These are phyloP conservation scores for Forbesichthys agassizii DNA, from an alignment of 2,113 vertebrate species.

Conservation along the genomic window DNA sequence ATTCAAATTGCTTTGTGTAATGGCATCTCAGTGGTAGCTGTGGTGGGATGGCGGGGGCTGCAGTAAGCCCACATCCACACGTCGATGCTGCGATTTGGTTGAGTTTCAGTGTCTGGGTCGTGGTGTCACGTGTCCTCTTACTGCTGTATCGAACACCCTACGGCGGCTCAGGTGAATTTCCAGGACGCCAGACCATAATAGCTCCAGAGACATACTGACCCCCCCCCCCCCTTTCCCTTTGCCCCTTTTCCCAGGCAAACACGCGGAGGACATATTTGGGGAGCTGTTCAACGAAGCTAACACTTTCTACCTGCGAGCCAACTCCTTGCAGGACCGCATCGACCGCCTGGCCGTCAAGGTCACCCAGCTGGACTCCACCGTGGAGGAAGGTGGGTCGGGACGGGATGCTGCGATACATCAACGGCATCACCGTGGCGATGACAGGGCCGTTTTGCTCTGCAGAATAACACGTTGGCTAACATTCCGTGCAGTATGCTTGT, in stretches of 20 bases:
- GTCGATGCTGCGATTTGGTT: constrained; percentile 18
- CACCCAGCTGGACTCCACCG: constrained; percentile 97
- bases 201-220: constrained; percentile 25
- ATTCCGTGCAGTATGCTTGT: too few species aligned
- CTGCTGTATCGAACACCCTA: constrained; percentile 40
- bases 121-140: constrained; percentile 41
- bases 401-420: neutral
- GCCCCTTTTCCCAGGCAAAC: constrained; percentile 83
- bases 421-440: neutral
- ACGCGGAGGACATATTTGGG: constrained; percentile 98
- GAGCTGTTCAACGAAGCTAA: constrained; percentile 98
- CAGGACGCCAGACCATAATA: constrained; percentile 31
- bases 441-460: neutral
- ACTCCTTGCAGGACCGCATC: constrained; percentile 97
- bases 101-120: constrained; percentile 13
- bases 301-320: constrained; percentile 94
- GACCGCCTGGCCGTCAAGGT: constrained; percentile 98
- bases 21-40: neutral
- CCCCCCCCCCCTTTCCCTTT: constrained; percentile 13
- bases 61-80: constrained; percentile 15
- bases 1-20: neutral
- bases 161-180: constrained; percentile 18
- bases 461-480: too few species aligned
- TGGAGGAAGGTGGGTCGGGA: constrained; percentile 92
- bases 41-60: neutral